phyloP scores from a whole-genome alignment of 53 echinoderm and acorn worm genomes.

The Echinarachnius parma region DNA sequence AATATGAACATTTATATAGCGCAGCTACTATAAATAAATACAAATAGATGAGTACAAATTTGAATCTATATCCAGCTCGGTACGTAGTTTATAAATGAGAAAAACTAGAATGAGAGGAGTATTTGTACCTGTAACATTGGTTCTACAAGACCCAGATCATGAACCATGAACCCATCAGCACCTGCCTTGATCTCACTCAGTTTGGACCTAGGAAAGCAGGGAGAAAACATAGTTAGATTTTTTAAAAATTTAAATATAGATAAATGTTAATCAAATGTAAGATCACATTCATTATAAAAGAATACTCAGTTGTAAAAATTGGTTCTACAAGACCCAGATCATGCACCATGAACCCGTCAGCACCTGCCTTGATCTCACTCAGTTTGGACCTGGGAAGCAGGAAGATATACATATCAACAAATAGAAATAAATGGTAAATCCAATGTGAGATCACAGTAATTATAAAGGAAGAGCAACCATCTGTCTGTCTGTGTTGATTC shows the following conservation, averaged over 20 bases:
- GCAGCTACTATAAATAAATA: too few relatives aligned
- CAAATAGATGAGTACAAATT: too few relatives aligned
- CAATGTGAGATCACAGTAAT: too few relatives aligned
- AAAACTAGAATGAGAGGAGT: not conserved
- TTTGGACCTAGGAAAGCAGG: constrained; percentile 35
- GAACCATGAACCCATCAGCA: constrained; percentile 75
- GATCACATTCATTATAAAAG: not conserved
- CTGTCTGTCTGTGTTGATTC: too few relatives aligned
- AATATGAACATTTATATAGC: too few relatives aligned
- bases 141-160: constrained; percentile 58
- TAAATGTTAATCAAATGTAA: not conserved
- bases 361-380: constrained; percentile 66
- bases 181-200: constrained; percentile 66
- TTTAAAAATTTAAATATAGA: not conserved
- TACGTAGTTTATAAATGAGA: not conserved
- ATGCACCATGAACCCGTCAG: constrained; percentile 78
- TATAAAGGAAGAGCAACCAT: too few relatives aligned
- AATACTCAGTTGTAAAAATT: constrained; percentile 25
- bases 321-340: constrained; percentile 60
- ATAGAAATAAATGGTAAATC: not conserved
- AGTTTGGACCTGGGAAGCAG: constrained; percentile 8
- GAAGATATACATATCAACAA: not conserved
- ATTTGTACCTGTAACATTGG: constrained; percentile 66
- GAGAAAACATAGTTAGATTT: too few relatives aligned
- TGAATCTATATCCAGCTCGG: too few relatives aligned